A percentile compares a stretch with the other conserved stretches of the same genome.
These are phyloP conservation scores for roundworm (Caenorhabditis elegans) DNA, from an alignment of 1,140 invertebrate species.

Conservation along the genomic window DNA sequence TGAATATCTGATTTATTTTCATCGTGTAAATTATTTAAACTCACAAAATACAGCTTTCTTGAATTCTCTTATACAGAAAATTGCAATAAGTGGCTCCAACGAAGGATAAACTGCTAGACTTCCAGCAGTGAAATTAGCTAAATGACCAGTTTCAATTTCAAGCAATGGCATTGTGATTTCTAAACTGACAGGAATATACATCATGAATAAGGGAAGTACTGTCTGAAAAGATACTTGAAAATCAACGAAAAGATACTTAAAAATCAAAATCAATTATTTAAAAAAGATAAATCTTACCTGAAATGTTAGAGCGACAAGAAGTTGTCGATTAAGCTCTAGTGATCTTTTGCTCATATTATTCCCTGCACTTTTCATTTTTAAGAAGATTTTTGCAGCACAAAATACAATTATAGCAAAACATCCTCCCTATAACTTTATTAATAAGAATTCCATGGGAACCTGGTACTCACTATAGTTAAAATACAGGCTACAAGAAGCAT, in stretches of 20 bases:
- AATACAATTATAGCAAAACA: conserved; percentile 3
- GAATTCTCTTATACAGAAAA: neutral
- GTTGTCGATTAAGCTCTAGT: neutral
- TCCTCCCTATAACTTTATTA: neutral
- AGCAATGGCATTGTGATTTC: neutral
- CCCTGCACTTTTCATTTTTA: neutral
- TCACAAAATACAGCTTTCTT: conserved; percentile 3
- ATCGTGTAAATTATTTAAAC: no score
- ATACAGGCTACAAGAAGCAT: conserved; percentile 1
- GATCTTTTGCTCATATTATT: conserved; percentile 5
- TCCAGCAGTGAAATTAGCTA: neutral
- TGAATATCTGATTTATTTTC: no score
- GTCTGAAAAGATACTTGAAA: neutral
- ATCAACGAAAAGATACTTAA: no score
- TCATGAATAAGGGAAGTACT: neutral
- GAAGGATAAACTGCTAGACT: neutral
- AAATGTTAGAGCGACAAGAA: neutral
- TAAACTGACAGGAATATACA: neutral
- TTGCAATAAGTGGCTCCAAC: neutral
- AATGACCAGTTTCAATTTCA: neutral
- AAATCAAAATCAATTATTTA: no score
- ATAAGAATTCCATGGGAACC: neutral
- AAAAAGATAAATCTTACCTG: neutral
- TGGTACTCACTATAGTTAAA: neutral
- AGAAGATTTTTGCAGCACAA: neutral